Evolutionary conservation across 2,113 vertebrate species (phyloP), one percentile per base, ranked within the genome.

Genomic region (Brachionichthys hirsutus): DNA sequence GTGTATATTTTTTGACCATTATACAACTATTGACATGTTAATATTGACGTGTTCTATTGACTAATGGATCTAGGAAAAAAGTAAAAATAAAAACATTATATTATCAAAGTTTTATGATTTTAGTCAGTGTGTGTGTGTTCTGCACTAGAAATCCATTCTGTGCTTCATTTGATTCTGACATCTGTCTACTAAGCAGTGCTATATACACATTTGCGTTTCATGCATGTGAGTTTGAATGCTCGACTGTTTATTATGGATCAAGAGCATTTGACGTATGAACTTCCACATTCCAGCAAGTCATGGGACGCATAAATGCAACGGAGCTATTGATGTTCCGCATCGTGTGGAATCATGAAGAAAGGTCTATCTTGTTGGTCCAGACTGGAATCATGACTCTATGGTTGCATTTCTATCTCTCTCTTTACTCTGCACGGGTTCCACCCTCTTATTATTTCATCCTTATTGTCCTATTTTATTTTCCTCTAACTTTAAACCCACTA

Each of bases 341-440:
- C 10, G 38, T 9, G 50, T 55, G 57, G 45, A 70, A 60, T 73
- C 61, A 73, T 54, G 46, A 30, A 20, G 20, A 45, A 38, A 34
- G 20, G 62, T 62, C 34, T 13, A 36, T 77, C 80, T 62, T 73
- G 35, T 56, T 67, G 2, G 13, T 64, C 62, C 66, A 49, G 18
- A 67, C 54, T 35, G 45, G 73, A 78, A 84, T 85, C 20, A 38
- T 12, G 22, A 58, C 73, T 20, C 15, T 41, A 12, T n/a, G 14
- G 12, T 9, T 38, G 42, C 38, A 14, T 24, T 10, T 58, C 10
- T 50, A 43, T 17, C 45, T 66, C 11, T 70, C 16, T 46, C 35
- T 15, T 9, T 50, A 13, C 53, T 71, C 50, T 73, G 64, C 64
- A 67, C 63, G 62, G 70, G 41, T 30, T 9, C 30, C 15, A 3